These are phyloP conservation scores for Chromobotia macracanthus DNA, from an alignment of 2,797 vertebrate species.

Conservation along the genomic window DNA sequence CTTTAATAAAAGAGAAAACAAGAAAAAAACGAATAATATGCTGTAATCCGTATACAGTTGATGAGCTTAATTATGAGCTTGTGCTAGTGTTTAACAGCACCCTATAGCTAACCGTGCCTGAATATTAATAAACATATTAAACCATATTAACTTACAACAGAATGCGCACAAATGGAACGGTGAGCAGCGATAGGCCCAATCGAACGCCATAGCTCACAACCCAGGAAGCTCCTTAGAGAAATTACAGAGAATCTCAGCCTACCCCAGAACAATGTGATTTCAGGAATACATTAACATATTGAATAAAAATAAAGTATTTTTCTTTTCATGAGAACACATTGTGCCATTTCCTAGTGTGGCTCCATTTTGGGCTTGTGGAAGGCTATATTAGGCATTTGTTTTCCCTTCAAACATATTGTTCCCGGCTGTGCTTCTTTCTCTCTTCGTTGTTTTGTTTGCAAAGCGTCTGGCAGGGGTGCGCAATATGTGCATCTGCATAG, in stretches of 20 bases:
- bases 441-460: constrained; percentile 30
- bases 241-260: constrained; percentile 42
- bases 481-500: constrained; percentile 40
- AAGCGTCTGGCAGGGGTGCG: background rate
- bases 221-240: constrained; percentile 45
- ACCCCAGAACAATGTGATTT: constrained; percentile 40
- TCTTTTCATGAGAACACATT: constrained; percentile 8
- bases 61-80: background rate
- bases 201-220: constrained; percentile 36
- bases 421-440: constrained; percentile 1
- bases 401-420: constrained; percentile 30
- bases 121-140: constrained; percentile 22
- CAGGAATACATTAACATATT: constrained; percentile 44
- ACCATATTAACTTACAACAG: constrained; percentile 14
- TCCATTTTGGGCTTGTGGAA: constrained; percentile 3
- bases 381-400: constrained; percentile 33
- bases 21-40: background rate
- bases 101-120: background rate
- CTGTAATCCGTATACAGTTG: background rate
- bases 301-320: constrained; percentile 29
- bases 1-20: background rate
- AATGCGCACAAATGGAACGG: constrained; percentile 15
- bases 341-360: background rate
- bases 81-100: background rate
- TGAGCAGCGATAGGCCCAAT: constrained; percentile 34